Conservation (phyloP, 2,888 invertebrate species). For the Pediacus dermestoides region DNA sequence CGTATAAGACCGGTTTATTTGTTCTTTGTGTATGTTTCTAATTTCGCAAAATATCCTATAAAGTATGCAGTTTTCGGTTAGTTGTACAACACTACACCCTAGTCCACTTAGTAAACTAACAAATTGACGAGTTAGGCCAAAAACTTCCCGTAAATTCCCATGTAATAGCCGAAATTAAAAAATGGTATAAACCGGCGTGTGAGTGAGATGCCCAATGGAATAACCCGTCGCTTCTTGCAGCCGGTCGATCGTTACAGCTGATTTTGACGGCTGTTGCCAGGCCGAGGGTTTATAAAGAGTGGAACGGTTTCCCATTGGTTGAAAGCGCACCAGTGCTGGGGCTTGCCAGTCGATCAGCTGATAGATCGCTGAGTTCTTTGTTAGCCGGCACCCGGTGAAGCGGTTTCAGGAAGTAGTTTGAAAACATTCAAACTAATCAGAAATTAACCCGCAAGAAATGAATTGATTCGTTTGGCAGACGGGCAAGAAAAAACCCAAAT, state of each 20-base stretch:
- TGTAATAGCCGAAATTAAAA: conserved; percentile 30
- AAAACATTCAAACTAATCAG: conserved; percentile 4
- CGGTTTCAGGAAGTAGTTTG: conserved; percentile 11
- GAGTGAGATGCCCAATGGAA: conserved; percentile 32
- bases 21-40: conserved; percentile 33
- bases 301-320: conserved; percentile 37
- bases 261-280: conserved; percentile 49
- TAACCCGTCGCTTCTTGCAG: conserved; percentile 24
- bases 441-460: no score
- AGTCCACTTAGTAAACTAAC: background rate
- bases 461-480: no score
- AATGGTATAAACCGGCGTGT: conserved; percentile 30
- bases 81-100: no score
- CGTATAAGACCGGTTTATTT: conserved; percentile 28
- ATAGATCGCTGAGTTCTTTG: conserved; percentile 38
- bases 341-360: conserved; percentile 42
- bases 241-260: conserved; percentile 46
- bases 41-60: conserved; percentile 29
- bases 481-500: conserved; percentile 10
- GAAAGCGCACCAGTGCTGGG: conserved; percentile 27
- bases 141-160: no score
- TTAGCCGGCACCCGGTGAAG: conserved; percentile 29
- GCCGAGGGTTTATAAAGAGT: conserved; percentile 40
- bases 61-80: conserved; percentile 29
- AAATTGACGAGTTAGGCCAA: no score